Conservation (phyloP, 2,888 invertebrate species). For the Cryptocheilus praepositus region DNA sequence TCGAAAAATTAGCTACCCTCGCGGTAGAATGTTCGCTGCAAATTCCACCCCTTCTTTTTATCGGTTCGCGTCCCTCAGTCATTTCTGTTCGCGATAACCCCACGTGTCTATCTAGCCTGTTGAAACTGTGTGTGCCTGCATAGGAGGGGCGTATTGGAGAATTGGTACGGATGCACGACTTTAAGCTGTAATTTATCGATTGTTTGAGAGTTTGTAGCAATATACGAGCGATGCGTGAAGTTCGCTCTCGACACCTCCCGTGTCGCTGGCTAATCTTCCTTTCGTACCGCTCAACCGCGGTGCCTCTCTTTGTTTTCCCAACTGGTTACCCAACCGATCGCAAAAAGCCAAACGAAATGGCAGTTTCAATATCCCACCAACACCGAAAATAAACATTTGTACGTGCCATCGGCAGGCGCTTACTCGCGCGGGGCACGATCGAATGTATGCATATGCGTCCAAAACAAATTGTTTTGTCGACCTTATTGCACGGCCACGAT, state of each 20-base stretch:
- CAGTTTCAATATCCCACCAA: slow-evolving; percentile 28
- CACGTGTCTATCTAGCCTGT: no score
- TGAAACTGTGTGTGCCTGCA: no score
- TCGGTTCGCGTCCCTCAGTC: no score
- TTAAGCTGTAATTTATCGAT: slow-evolving; percentile 42
- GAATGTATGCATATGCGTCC: slow-evolving; percentile 30
- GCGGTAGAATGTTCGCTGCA: not conserved
- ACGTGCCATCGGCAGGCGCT: slow-evolving; percentile 27
- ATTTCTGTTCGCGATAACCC: no score
- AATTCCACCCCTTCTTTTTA: not conserved
- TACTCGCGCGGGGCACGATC: slow-evolving; percentile 16
- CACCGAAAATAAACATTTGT: slow-evolving; percentile 37
- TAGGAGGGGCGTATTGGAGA: not conserved
- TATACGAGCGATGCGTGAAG: slow-evolving; percentile 1
- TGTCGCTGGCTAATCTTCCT: not conserved
- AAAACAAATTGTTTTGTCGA: slow-evolving; percentile 35
- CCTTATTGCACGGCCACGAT: slow-evolving; percentile 16
- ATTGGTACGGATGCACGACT: slow-evolving; percentile 14
- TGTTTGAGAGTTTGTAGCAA: slow-evolving; percentile 24
- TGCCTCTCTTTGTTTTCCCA: no score
- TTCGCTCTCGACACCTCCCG: no score
- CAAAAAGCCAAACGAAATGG: slow-evolving; percentile 20
- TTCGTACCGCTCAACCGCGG: not conserved
- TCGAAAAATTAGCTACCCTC: slow-evolving; percentile 6
- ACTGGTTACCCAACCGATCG: no score